phyloP scores from a whole-genome alignment of 2,888 invertebrate genomes.

The Hemistola chrysoprasaria region DNA sequence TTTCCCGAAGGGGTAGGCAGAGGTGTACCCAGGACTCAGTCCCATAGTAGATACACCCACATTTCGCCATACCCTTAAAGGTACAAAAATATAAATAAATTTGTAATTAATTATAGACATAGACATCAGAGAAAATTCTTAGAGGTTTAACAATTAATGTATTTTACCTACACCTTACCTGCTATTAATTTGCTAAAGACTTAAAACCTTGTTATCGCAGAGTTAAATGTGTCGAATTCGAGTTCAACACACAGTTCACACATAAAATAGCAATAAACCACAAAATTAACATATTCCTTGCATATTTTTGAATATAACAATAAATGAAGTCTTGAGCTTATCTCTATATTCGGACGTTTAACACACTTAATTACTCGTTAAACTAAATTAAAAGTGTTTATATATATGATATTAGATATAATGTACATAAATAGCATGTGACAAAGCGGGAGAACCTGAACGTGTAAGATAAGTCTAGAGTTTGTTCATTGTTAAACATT shows the following conservation, averaged over 20 bases:
- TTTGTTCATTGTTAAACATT: constrained; percentile 27
- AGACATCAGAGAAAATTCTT: no score
- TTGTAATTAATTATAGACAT: no score
- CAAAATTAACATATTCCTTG: constrained; percentile 9
- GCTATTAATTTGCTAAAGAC: no score
- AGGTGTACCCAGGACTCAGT: no score
- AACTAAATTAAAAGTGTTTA: constrained; percentile 3
- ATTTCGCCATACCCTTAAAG: no score
- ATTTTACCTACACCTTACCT: no score
- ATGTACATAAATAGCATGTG: constrained; percentile 42
- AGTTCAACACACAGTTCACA: constrained; percentile 11
- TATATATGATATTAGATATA: constrained; percentile 13
- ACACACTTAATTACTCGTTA: constrained; percentile 1
- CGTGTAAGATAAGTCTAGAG: constrained; percentile 39
- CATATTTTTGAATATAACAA: constrained; percentile 3
- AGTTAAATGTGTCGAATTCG: neutral
- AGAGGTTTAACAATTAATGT: no score
- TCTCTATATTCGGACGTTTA: constrained; percentile 1
- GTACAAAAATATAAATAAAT: no score
- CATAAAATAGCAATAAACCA: constrained; percentile 18
- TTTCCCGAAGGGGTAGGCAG: no score
- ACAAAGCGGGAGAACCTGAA: constrained; percentile 41
- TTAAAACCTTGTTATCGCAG: no score
- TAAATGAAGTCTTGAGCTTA: constrained; percentile 4
- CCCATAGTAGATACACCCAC: no score